A percentile compares a stretch with the other conserved stretches of the same genome.
Conservation (phyloP, 1,140 invertebrate species). For the Armadillidium nasatum region DNA sequence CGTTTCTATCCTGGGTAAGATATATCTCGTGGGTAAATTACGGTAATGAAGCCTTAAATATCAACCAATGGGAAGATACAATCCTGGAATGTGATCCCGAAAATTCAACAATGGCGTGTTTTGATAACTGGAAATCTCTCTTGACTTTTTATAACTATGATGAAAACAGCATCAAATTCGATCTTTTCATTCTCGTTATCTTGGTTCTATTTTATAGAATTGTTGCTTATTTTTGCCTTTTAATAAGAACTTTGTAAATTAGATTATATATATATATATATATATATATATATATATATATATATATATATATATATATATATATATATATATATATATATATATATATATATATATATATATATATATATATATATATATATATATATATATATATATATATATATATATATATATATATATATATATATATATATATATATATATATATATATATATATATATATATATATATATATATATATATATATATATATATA, state of each 20-base stretch:
- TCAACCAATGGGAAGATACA: constrained; percentile 53
- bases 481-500: no score
- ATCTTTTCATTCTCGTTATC: constrained; percentile 63
- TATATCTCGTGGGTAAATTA: constrained; percentile 57
- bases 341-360: no score
- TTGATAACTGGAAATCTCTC: constrained; percentile 3
- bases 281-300: no score
- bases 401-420: no score
- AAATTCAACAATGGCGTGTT: not conserved
- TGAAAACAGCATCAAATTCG: constrained; percentile 62
- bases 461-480: no score
- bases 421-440: no score
- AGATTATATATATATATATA: no score
- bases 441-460: no score
- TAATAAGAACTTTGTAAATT: constrained; percentile 10
- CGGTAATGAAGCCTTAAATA: constrained; percentile 52
- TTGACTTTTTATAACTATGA: constrained; percentile 12
- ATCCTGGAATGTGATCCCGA: constrained; percentile 12
- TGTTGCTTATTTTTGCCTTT: constrained; percentile 63
- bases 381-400: no score
- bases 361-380: no score
- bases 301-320: no score
- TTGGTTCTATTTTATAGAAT: constrained; percentile 71
- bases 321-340: no score
- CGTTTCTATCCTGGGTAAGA: constrained; percentile 54